These are phyloP conservation scores for Campoplex capitator DNA, from an alignment of 2,888 invertebrate species.

Conservation along the genomic window DNA sequence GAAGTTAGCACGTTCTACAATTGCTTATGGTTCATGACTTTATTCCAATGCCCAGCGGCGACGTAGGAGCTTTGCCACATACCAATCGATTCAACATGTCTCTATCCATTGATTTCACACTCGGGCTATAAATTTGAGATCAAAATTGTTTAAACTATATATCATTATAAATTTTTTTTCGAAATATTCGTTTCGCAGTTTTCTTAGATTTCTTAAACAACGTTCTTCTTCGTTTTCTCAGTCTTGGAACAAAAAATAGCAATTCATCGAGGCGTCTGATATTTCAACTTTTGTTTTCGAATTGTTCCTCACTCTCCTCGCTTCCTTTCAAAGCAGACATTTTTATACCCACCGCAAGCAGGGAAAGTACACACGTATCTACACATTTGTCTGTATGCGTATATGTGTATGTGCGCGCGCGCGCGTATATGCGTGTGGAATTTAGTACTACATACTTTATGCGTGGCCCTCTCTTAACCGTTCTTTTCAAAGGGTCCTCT, in stretches of 20 bases:
- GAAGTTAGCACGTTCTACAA: constrained; percentile 49
- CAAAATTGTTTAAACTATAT: background rate
- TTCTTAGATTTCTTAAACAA: background rate
- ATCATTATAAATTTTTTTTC: background rate
- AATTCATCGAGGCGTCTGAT: background rate
- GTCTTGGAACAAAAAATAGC: background rate
- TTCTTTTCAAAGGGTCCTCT: constrained; percentile 2
- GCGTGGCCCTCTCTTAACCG: constrained; percentile 45
- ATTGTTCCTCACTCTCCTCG: constrained; percentile 11
- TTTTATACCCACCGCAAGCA: background rate
- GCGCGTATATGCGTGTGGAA: background rate
- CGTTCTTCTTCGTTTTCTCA: background rate
- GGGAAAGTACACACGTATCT: background rate
- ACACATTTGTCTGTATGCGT: background rate
- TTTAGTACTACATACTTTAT: constrained; percentile 37
- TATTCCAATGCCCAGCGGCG: constrained; percentile 39
- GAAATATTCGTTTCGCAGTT: background rate
- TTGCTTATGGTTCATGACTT: constrained; percentile 70
- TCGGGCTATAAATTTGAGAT: background rate
- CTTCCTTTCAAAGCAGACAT: constrained; percentile 11
- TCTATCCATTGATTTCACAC: background rate
- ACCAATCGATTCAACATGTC: background rate
- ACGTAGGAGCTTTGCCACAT: background rate
- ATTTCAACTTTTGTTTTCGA: constrained; percentile 1
- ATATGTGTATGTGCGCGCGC: background rate